These are phyloP conservation scores for Strix occidentalis DNA, from an alignment of 2,797 vertebrate species.

Conservation along the genomic window DNA sequence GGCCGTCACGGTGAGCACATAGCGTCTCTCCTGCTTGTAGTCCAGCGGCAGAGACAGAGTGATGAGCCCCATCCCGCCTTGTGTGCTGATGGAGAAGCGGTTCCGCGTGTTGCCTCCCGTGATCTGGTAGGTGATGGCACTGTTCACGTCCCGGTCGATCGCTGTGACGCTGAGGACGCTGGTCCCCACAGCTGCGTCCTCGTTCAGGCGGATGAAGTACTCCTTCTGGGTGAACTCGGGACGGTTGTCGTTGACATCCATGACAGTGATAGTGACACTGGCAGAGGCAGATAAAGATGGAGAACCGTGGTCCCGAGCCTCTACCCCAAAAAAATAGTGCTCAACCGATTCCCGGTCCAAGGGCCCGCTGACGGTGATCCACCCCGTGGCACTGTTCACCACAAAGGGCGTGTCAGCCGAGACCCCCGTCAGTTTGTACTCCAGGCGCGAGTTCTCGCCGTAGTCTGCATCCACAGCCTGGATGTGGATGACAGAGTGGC, in stretches of 20 bases:
- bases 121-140: conserved; percentile 96
- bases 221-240: conserved; percentile 95
- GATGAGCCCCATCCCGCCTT: conserved; percentile 88
- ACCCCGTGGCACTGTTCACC: conserved; percentile 94
- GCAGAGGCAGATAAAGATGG: conserved; percentile 91
- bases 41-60: conserved; percentile 93
- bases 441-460: conserved; percentile 90
- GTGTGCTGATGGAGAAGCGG: conserved; percentile 95
- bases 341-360: conserved; percentile 94
- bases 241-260: conserved; percentile 97
- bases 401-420: conserved; percentile 89
- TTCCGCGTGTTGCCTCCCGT: conserved; percentile 96
- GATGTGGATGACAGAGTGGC: conserved; percentile 96
- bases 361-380: conserved; percentile 91
- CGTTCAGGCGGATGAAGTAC: conserved; percentile 92
- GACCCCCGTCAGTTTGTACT: conserved; percentile 90
- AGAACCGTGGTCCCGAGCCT: conserved; percentile 92
- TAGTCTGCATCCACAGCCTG: conserved; percentile 98
- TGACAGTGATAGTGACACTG: conserved; percentile 93
- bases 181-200: conserved; percentile 92
- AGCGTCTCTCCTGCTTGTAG: conserved; percentile 98
- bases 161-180: conserved; percentile 93
- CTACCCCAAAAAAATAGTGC: conserved; percentile 94
- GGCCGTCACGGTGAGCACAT: conserved; percentile 93
- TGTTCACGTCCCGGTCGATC: conserved; percentile 94